These are phyloP conservation scores for Drosophila simulans DNA, from an alignment of 1,140 invertebrate genomes.

Conservation along the genomic window DNA sequence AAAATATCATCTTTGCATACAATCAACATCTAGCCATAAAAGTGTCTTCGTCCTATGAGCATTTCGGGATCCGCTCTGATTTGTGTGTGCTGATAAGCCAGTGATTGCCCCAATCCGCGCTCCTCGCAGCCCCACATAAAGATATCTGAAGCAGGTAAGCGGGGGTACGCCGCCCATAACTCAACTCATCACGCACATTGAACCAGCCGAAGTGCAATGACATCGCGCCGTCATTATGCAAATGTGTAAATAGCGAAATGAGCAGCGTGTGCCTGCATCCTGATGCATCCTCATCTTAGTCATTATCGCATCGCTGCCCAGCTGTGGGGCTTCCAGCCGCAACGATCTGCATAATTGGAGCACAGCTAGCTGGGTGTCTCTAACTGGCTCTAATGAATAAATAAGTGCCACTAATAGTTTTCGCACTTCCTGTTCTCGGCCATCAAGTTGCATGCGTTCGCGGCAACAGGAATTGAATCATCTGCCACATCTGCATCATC, in stretches of 20 bases:
- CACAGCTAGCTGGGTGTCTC: constrained; percentile 62
- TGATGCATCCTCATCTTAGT: constrained; percentile 37
- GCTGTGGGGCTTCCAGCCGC: constrained; percentile 13
- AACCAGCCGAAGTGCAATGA: constrained; percentile 56
- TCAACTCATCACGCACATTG: constrained; percentile 48
- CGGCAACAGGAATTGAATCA: constrained; percentile 39
- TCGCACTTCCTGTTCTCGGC: constrained; percentile 77
- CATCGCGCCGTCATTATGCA: constrained; percentile 62
- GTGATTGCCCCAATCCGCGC: constrained; percentile 32
- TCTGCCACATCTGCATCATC: constrained; percentile 19
- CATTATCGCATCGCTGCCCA: neutral
- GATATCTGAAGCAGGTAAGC: constrained; percentile 55
- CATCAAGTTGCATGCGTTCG: constrained; percentile 57
- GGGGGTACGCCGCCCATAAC: neutral
- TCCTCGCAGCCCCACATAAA: constrained; percentile 8
- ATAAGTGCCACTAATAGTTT: constrained; percentile 83
- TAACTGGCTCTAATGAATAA: constrained; percentile 83
- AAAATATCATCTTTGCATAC: constrained; percentile 62
- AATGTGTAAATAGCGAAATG: constrained; percentile 44
- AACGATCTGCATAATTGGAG: constrained; percentile 68
- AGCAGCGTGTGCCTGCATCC: constrained; percentile 48
- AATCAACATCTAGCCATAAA: constrained; percentile 47
- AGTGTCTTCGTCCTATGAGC: constrained; percentile 21
- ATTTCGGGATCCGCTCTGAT: constrained; percentile 51
- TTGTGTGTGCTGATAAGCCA: constrained; percentile 59